These are phyloP conservation scores for Netta rufina DNA, from an alignment of 2,797 vertebrate species.

Conservation along the genomic window DNA sequence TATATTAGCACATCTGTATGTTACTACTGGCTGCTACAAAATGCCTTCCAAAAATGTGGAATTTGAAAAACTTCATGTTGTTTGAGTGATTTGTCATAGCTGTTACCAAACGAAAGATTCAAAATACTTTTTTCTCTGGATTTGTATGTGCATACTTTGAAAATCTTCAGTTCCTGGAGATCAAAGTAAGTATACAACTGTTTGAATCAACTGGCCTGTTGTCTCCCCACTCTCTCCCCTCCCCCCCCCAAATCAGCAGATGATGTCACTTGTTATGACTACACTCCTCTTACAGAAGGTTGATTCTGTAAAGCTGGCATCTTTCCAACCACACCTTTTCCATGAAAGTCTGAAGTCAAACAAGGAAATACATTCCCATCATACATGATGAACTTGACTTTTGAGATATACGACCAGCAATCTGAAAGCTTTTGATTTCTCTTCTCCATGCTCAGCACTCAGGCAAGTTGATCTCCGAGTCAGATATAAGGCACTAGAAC, in stretches of 20 bases:
- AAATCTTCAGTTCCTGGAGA: neutral
- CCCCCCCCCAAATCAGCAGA: neutral
- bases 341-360: neutral
- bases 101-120: neutral
- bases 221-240: no score
- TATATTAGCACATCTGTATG: neutral
- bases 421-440: neutral
- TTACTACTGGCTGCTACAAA: neutral
- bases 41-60: neutral
- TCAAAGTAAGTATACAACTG: neutral
- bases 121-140: neutral
- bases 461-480: neutral
- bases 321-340: constrained; percentile 34
- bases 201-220: neutral
- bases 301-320: neutral
- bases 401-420: neutral
- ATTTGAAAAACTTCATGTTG: neutral
- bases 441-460: neutral
- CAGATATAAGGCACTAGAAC: neutral
- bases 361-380: neutral
- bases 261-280: neutral
- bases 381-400: neutral
- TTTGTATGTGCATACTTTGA: neutral
- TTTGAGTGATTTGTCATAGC: neutral
- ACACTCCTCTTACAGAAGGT: neutral